A percentile compares a stretch with the other conserved stretches of the same genome.
Evolutionary conservation across 2,113 vertebrate species (phyloP).

Genomic region (Ramphastos sulfuratus): DNA sequence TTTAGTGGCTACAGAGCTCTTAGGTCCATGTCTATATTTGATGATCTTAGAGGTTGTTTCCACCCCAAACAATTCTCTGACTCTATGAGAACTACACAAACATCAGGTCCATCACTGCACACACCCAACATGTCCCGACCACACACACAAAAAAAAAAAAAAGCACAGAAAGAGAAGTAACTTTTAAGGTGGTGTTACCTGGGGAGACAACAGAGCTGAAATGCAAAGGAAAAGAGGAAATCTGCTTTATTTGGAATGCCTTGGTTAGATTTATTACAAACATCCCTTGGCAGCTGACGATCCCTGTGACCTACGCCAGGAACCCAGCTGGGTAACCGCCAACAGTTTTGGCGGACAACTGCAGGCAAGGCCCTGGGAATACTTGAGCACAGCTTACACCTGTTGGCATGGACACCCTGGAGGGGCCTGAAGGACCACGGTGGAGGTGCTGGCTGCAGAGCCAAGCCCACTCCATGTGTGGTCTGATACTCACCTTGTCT

Average conservation of each 20-base stretch:
- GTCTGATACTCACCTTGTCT: background rate
- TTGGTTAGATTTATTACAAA: conserved; percentile 41
- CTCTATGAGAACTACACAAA: background rate
- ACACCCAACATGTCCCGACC: accelerated
- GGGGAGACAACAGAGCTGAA: background rate
- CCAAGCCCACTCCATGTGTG: accelerated
- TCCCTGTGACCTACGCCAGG: background rate
- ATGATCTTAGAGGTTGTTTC: no score
- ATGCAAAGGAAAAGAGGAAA: background rate
- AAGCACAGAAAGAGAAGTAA: background rate
- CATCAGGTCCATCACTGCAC: accelerated
- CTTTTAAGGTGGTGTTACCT: background rate
- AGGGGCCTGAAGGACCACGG: background rate
- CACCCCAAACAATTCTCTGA: no score
- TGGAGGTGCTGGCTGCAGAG: background rate
- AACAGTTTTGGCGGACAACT: background rate
- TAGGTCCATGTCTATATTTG: no score
- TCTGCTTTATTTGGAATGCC: background rate
- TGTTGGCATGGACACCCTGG: background rate
- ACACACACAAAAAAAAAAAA: background rate
- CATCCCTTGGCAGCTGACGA: conserved; percentile 26
- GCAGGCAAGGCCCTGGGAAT: background rate
- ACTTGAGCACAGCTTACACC: background rate
- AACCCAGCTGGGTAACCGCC: background rate
- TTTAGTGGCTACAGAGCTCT: no score